phyloP scores from a whole-genome alignment of 2,113 vertebrate genomes.

The Bos javanicus region DNA sequence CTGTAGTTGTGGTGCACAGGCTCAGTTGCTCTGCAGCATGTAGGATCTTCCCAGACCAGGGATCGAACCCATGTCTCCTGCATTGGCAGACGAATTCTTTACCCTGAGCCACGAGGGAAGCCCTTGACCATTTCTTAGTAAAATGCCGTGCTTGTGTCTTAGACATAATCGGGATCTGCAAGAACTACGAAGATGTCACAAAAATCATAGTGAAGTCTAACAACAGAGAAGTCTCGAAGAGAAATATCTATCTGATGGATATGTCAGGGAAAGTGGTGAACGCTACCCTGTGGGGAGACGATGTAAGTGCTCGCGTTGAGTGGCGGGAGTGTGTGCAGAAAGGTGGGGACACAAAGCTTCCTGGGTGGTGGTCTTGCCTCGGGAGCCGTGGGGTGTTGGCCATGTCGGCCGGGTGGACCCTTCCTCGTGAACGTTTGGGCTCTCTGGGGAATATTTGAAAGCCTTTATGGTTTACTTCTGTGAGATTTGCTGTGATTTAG shows the following conservation, averaged over 20 bases:
- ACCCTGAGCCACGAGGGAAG: not conserved
- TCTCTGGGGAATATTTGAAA: not conserved
- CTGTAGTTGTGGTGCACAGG: accelerated
- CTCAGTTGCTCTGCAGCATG: not conserved
- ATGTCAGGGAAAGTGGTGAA: slow-evolving; percentile 91
- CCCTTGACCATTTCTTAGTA: slow-evolving; percentile 5
- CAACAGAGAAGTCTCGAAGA: slow-evolving; percentile 93
- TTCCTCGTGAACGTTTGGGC: not conserved
- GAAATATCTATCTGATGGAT: slow-evolving; percentile 92
- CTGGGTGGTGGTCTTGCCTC: not conserved
- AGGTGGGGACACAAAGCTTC: not conserved
- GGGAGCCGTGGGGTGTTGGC: not conserved
- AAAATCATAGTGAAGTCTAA: slow-evolving; percentile 90
- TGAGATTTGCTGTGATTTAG: not conserved
- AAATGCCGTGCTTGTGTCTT: slow-evolving; percentile 61
- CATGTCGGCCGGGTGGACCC: not conserved
- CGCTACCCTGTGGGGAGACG: slow-evolving; percentile 93
- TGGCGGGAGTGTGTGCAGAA: not conserved
- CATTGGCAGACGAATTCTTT: not conserved
- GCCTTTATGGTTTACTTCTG: not conserved
- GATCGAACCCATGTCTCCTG: not conserved
- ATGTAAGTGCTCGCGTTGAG: slow-evolving; percentile 80
- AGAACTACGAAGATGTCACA: slow-evolving; percentile 90
- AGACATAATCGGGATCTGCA: slow-evolving; percentile 98
- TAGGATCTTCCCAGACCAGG: not conserved